Evolutionary conservation across 2,888 invertebrate species (phyloP).

Genomic region (Rotaria sp.): DNA sequence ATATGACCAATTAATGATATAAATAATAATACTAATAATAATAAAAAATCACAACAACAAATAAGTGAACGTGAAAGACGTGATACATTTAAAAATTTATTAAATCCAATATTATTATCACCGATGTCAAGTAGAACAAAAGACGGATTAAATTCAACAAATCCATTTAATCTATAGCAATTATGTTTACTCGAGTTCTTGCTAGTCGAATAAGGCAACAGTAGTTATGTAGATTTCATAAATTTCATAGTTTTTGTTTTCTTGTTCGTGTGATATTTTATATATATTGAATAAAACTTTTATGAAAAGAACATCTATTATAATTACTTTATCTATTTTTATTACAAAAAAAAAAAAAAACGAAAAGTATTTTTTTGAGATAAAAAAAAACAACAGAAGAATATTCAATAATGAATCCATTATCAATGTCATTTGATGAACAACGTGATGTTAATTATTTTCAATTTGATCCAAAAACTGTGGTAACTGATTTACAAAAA

Average conservation of each 20-base stretch:
- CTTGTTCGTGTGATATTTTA: neutral
- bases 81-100: neutral
- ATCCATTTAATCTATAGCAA: neutral
- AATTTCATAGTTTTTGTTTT: neutral
- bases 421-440: constrained; percentile 23
- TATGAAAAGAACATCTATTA: no score
- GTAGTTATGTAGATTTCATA: neutral
- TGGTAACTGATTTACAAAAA: neutral
- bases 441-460: constrained; percentile 19
- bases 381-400: neutral
- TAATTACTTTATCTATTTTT: no score
- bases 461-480: constrained; percentile 21
- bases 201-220: neutral
- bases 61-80: neutral
- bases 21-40: no score
- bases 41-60: neutral
- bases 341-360: no score
- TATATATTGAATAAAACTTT: neutral
- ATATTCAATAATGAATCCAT: neutral
- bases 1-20: no score
- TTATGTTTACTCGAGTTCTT: neutral
- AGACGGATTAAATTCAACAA: no score
- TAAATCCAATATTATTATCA: no score
- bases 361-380: neutral
- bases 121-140: no score